Conservation (phyloP, 2,888 invertebrate species). For the Linyphia triangularis region DNA sequence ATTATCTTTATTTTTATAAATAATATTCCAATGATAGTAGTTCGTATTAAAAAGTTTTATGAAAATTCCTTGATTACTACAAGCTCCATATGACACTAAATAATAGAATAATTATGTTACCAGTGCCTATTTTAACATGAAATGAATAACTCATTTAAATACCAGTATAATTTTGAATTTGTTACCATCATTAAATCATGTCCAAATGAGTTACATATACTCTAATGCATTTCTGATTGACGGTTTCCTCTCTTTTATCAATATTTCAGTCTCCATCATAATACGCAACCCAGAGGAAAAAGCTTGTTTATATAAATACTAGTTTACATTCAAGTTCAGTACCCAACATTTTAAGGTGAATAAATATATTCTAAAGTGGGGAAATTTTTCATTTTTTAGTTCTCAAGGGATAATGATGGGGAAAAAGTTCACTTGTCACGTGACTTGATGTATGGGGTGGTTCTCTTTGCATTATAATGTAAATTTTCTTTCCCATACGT, state of each 20-base stretch:
- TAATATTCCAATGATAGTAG: too few species aligned
- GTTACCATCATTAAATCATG: too few species aligned
- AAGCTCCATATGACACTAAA: too few species aligned
- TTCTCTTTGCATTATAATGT: slow-evolving; percentile 32
- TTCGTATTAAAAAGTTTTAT: too few species aligned
- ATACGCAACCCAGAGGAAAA: not conserved
- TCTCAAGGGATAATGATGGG: not conserved
- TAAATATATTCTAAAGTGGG: slow-evolving; percentile 1
- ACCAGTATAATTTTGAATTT: too few species aligned
- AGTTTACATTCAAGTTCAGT: not conserved
- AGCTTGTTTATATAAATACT: not conserved
- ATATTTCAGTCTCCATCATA: not conserved
- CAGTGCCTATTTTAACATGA: too few species aligned
- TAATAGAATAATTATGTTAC: too few species aligned
- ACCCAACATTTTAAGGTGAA: not conserved
- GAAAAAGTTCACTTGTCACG: slow-evolving; percentile 22
- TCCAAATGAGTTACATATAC: too few species aligned
- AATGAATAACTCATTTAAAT: too few species aligned
- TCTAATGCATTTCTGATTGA: not conserved
- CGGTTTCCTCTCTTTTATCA: not conserved
- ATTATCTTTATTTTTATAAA: too few species aligned
- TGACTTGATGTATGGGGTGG: slow-evolving; percentile 2
- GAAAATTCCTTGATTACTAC: too few species aligned
- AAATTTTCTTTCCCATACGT: not conserved
- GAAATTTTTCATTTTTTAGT: slow-evolving; percentile 7